Evolutionary conservation across 2,113 vertebrate genomes (phyloP).

Genomic region (Meriones unguiculatus): DNA sequence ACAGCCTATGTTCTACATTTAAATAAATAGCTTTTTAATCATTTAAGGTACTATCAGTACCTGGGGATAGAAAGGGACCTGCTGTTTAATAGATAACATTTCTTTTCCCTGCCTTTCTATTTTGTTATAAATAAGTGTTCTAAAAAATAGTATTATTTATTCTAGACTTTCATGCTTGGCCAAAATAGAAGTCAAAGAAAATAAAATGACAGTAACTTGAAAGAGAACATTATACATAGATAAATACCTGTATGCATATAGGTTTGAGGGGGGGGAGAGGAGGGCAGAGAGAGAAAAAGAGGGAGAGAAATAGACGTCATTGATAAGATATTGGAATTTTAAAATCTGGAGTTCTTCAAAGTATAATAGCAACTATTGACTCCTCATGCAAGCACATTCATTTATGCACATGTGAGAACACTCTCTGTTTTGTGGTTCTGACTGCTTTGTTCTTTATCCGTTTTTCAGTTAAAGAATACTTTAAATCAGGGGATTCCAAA

Average conservation of each 20-base stretch:
- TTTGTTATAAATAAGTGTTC: slow-evolving; percentile 52
- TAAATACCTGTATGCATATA: too few species aligned
- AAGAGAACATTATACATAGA: background rate
- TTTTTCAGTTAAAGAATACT: slow-evolving; percentile 26
- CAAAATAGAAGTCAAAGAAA: background rate
- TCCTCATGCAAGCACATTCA: background rate
- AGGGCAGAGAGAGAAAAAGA: too few species aligned
- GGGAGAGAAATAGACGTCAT: background rate
- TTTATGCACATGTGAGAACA: slow-evolving; percentile 48
- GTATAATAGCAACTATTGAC: slow-evolving; percentile 41
- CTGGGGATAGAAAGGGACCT: background rate
- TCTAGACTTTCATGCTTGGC: slow-evolving; percentile 28
- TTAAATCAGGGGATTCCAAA: background rate
- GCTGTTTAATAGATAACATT: background rate
- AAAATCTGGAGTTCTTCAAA: background rate
- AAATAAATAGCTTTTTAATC: slow-evolving; percentile 58
- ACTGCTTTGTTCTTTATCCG: background rate
- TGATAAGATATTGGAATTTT: background rate
- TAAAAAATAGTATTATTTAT: slow-evolving; percentile 46
- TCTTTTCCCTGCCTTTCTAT: background rate
- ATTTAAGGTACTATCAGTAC: slow-evolving; percentile 43
- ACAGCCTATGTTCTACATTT: slow-evolving; percentile 40
- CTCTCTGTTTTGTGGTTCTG: background rate
- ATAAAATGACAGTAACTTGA: background rate
- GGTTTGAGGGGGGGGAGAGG: too few species aligned